Conservation (phyloP, 2,888 invertebrate species). For the Leptopterna dolabrata region DNA sequence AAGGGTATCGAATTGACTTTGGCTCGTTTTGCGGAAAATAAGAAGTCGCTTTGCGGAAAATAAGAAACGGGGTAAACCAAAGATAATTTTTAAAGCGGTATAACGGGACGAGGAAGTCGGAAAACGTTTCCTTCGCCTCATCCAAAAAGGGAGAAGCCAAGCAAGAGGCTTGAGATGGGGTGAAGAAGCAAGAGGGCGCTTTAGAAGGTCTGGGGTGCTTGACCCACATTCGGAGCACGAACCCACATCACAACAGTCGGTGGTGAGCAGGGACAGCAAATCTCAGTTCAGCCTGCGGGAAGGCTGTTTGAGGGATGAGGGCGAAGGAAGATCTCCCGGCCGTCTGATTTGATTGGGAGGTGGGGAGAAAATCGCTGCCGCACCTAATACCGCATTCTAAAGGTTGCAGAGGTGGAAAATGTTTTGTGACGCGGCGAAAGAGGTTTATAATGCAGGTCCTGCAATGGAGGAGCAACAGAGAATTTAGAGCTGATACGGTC, state of each 20-base stretch:
- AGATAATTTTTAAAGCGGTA: neutral
- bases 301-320: neutral
- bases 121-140: neutral
- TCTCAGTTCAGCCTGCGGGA: neutral
- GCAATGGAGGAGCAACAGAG: too few species aligned
- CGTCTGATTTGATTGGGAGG: neutral
- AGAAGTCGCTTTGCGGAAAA: neutral
- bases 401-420: neutral
- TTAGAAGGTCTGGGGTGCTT: slow-evolving; percentile 20
- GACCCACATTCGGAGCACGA: slow-evolving; percentile 22
- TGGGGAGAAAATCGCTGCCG: neutral
- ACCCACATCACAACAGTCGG: slow-evolving; percentile 5
- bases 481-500: too few species aligned
- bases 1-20: neutral
- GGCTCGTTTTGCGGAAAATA: neutral
- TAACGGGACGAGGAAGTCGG: neutral
- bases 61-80: neutral
- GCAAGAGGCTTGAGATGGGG: neutral
- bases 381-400: neutral
- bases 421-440: too few species aligned
- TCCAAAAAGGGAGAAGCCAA: neutral
- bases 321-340: neutral
- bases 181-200: neutral
- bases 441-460: too few species aligned
- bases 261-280: neutral